These are phyloP conservation scores for Oophaga pumilio DNA, from an alignment of 2,113 vertebrate genomes.

Conservation along the genomic window DNA sequence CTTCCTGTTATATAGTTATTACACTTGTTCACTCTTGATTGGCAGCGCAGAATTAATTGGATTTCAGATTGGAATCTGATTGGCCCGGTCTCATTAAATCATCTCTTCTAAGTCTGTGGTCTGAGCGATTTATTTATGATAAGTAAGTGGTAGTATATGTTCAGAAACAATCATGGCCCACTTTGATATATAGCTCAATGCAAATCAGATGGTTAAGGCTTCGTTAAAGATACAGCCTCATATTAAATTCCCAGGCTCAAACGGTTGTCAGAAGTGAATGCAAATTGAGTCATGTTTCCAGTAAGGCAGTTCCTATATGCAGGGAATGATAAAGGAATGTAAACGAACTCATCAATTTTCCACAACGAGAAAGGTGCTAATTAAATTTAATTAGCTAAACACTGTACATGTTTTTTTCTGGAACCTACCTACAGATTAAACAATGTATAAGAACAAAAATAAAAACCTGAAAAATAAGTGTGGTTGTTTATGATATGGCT, in stretches of 20 bases:
- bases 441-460: neutral
- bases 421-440: neutral
- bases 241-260: slow-evolving; percentile 35
- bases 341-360: slow-evolving; percentile 32
- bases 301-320: slow-evolving; percentile 27
- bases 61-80: slow-evolving; percentile 45
- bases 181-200: slow-evolving; percentile 46
- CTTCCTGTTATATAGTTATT: slow-evolving; percentile 3
- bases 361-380: slow-evolving; percentile 9
- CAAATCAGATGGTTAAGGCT: slow-evolving; percentile 22
- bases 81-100: slow-evolving; percentile 50
- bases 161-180: slow-evolving; percentile 33
- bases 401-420: neutral
- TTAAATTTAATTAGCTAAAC: slow-evolving; percentile 47
- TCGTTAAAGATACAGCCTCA: slow-evolving; percentile 29
- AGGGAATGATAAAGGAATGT: slow-evolving; percentile 36
- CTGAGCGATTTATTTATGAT: slow-evolving; percentile 48
- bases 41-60: slow-evolving; percentile 48
- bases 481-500: neutral
- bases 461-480: neutral
- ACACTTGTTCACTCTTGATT: slow-evolving; percentile 45
- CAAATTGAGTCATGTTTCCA: slow-evolving; percentile 39
- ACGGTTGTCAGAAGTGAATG: slow-evolving; percentile 35
- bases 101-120: slow-evolving; percentile 22
- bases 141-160: slow-evolving; percentile 39